Evolutionary conservation across 2,888 invertebrate species (phyloP).

Genomic region (Brachyptera putata): DNA sequence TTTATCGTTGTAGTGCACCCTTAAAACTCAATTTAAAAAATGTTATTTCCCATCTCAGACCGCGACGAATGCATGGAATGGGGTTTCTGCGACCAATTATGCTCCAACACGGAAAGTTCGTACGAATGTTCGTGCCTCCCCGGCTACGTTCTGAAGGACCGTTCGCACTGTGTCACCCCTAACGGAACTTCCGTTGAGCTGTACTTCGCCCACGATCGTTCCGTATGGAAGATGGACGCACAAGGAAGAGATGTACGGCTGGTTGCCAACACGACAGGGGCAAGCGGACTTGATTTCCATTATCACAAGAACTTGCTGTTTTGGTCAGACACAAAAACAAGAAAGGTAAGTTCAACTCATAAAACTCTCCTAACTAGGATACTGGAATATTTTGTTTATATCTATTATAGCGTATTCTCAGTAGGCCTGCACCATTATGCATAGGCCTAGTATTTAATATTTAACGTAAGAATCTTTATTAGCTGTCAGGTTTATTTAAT

Average conservation of each 20-base stretch:
- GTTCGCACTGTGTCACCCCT: conserved; percentile 60
- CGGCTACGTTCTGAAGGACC: conserved; percentile 63
- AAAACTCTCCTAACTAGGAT: too few relatives aligned
- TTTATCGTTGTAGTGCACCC: too few relatives aligned
- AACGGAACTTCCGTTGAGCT: conserved; percentile 52
- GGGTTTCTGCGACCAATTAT: conserved; percentile 94
- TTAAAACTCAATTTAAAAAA: too few relatives aligned
- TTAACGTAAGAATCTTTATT: too few relatives aligned
- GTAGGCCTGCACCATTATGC: too few relatives aligned
- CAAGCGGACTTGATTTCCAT: conserved; percentile 83
- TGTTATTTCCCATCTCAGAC: too few relatives aligned
- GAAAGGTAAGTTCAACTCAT: conserved; percentile 56
- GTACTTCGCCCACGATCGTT: conserved; percentile 66
- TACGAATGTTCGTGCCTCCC: conserved; percentile 79
- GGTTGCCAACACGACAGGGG: conserved; percentile 77
- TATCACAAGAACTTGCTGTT: conserved; percentile 71
- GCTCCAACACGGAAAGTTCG: conserved; percentile 78
- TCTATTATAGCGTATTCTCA: too few relatives aligned
- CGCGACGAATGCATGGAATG: conserved; percentile 88
- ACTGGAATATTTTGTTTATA: too few relatives aligned
- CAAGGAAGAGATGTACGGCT: conserved; percentile 54
- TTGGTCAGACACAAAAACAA: conserved; percentile 87
- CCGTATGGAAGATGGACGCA: conserved; percentile 65
- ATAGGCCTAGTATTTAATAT: too few relatives aligned
- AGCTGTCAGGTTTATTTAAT: too few relatives aligned